Conservation (phyloP, 2,113 vertebrate species). For the Cathartes aura region DNA sequence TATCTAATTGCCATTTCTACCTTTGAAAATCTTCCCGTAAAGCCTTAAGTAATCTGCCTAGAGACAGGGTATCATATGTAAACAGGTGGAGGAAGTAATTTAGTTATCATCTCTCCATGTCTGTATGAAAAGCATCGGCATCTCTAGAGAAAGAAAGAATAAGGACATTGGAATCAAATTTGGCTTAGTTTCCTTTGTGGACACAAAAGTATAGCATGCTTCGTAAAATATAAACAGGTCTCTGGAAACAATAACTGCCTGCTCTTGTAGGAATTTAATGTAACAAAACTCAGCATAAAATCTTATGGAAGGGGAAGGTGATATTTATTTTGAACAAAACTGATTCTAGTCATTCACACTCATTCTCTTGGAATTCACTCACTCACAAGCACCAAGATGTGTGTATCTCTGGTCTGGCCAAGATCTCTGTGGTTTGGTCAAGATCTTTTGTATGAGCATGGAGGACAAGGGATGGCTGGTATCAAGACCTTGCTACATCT, state of each 20-base stretch:
- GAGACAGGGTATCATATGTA: background rate
- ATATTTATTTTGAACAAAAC: background rate
- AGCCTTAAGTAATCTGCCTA: background rate
- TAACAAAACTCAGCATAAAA: background rate
- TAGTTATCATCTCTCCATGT: background rate
- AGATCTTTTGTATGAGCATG: background rate
- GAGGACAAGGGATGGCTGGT: background rate
- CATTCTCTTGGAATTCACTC: background rate
- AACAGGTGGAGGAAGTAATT: background rate
- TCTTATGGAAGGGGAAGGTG: background rate
- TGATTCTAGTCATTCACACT: background rate
- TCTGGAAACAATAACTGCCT: background rate
- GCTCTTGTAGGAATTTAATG: background rate
- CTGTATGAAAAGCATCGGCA: background rate
- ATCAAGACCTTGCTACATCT: background rate
- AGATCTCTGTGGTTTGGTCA: background rate
- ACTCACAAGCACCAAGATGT: background rate
- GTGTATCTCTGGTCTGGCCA: background rate
- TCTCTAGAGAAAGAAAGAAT: background rate
- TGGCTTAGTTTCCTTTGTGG: background rate
- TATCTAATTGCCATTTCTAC: background rate
- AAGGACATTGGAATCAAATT: background rate
- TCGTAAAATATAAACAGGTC: background rate
- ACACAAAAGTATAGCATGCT: background rate
- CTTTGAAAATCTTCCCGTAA: background rate